Evolutionary conservation across 2,113 vertebrate genomes (phyloP).

Genomic region (Trinectes maculatus): DNA sequence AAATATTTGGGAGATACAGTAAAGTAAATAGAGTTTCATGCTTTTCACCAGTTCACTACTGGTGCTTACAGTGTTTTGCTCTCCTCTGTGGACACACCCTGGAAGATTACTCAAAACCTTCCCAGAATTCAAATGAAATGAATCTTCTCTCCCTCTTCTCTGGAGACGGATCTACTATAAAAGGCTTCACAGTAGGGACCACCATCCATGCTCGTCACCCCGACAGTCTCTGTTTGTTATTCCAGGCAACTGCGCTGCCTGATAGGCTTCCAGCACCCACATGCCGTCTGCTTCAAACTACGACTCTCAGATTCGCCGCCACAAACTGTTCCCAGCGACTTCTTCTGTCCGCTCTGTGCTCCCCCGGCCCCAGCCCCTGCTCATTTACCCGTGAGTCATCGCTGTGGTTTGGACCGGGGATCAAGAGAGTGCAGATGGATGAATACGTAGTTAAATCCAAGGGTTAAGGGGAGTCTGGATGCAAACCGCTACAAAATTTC

Average conservation of each 20-base stretch:
- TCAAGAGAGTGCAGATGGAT: slow-evolving; percentile 66
- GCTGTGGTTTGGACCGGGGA: slow-evolving; percentile 72
- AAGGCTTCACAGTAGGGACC: slow-evolving; percentile 60
- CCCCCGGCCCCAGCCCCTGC: slow-evolving; percentile 43
- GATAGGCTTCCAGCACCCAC: slow-evolving; percentile 64
- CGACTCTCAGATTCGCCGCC: slow-evolving; percentile 63
- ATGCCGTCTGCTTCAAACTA: slow-evolving; percentile 56
- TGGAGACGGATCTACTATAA: slow-evolving; percentile 45
- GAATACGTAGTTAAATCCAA: slow-evolving; percentile 53
- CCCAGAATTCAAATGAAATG: slow-evolving; percentile 46
- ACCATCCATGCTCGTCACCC: slow-evolving; percentile 62
- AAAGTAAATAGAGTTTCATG: slow-evolving; percentile 40
- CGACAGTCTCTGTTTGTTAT: slow-evolving; percentile 72
- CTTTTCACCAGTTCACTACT: slow-evolving; percentile 8
- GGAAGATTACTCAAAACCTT: slow-evolving; percentile 42
- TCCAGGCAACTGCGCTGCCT: slow-evolving; percentile 62
- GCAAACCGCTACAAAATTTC: slow-evolving; percentile 53
- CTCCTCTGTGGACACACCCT: slow-evolving; percentile 29
- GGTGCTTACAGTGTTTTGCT: slow-evolving; percentile 33
- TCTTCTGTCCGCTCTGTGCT: slow-evolving; percentile 56
- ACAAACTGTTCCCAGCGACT: slow-evolving; percentile 60
- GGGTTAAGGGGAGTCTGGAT: slow-evolving; percentile 56
- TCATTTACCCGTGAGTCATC: slow-evolving; percentile 75
- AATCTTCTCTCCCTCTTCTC: slow-evolving; percentile 31
- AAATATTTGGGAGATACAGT: no score